Conservation (phyloP, 2,888 invertebrate genomes). For the Carterocephalus palaemon region DNA sequence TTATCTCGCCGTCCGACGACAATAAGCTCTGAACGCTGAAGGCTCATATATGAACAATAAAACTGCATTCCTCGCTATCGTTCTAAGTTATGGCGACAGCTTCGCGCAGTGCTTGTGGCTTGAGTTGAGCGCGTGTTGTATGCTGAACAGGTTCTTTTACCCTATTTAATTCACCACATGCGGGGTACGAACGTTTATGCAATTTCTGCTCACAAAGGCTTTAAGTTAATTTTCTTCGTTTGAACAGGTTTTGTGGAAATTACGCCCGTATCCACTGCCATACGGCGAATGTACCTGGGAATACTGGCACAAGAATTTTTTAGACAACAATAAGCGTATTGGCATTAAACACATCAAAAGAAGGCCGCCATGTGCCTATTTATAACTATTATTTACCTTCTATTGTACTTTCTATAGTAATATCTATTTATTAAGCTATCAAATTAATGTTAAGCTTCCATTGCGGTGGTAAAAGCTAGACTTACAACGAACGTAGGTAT, state of each 20-base stretch:
- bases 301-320: conserved; percentile 28
- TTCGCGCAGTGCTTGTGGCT: conserved; percentile 61
- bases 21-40: conserved; percentile 62
- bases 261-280: conserved; percentile 35
- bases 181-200: conserved; percentile 63
- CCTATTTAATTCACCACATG: conserved; percentile 71
- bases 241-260: conserved; percentile 44
- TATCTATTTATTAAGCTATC: too few relatives aligned
- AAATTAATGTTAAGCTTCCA: too few relatives aligned
- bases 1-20: conserved; percentile 61
- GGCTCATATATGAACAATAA: conserved; percentile 62
- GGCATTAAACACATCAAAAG: conserved; percentile 2
- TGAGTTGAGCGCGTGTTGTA: conserved; percentile 55
- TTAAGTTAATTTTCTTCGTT: conserved; percentile 47
- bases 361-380: conserved; percentile 17
- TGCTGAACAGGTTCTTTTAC: conserved; percentile 67
- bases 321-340: conserved; percentile 21
- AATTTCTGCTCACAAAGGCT: conserved; percentile 64
- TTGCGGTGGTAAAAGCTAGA: too few relatives aligned
- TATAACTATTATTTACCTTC: conserved; percentile 16
- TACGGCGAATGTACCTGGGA: conserved; percentile 37
- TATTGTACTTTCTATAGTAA: conserved; percentile 4
- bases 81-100: conserved; percentile 69
- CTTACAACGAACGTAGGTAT: too few relatives aligned
- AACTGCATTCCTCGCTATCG: conserved; percentile 65